Conservation (phyloP, 2,888 invertebrate genomes). For the Melanchra persicariae region DNA sequence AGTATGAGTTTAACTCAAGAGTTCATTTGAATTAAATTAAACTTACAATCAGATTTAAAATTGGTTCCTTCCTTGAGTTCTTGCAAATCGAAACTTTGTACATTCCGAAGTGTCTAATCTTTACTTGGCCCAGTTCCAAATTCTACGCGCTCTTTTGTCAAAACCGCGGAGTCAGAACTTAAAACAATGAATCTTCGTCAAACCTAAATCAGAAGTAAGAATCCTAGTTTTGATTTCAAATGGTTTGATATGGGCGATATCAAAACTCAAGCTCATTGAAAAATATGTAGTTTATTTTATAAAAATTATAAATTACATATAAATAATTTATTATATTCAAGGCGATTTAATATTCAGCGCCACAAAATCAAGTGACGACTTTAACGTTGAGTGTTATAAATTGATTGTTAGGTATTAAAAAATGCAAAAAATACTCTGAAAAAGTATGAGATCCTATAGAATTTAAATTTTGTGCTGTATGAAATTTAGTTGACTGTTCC, state of each 20-base stretch:
- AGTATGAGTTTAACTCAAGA: neutral
- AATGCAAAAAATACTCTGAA: no score
- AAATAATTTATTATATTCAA: no score
- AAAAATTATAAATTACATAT: no score
- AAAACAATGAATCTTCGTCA: conserved; percentile 51
- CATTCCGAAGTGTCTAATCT: conserved; percentile 44
- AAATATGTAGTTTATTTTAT: no score
- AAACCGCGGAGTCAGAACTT: conserved; percentile 44
- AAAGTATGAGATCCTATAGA: no score
- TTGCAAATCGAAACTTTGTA: conserved; percentile 29
- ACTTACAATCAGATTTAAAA: conserved; percentile 32
- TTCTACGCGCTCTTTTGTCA: conserved; percentile 46
- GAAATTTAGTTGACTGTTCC: no score
- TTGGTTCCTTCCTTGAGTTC: conserved; percentile 23
- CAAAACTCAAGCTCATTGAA: neutral
- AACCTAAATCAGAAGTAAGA: conserved; percentile 42
- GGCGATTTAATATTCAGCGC: no score
- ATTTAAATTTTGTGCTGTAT: no score
- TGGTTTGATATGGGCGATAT: neutral
- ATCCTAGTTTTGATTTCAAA: conserved; percentile 25
- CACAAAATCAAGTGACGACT: no score
- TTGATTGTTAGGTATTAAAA: no score
- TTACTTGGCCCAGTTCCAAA: conserved; percentile 50
- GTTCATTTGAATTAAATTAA: conserved; percentile 5
- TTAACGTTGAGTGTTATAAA: no score